Evolutionary conservation across 2,888 invertebrate genomes (phyloP).

Genomic region (Heteromyza rotundicornis): DNA sequence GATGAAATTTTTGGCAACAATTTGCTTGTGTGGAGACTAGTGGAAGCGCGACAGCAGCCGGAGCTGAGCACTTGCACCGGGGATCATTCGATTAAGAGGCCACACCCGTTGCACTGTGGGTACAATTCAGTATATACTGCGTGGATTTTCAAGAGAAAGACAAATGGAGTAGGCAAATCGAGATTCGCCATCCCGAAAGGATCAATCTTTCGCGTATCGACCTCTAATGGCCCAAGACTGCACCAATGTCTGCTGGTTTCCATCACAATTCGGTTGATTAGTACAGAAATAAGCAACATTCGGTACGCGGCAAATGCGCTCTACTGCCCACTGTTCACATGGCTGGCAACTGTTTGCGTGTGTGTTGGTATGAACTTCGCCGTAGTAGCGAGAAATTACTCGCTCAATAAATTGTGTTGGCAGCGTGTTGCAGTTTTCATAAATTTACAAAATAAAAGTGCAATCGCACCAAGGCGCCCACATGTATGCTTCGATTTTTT

Average conservation of each 20-base stretch:
- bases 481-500: not conserved
- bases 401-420: not conserved
- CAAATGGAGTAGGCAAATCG: too few species aligned
- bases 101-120: not conserved
- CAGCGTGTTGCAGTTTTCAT: not conserved
- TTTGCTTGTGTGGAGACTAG: not conserved
- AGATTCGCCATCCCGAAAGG: too few species aligned
- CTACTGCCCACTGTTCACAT: not conserved
- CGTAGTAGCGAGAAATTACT: not conserved
- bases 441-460: not conserved
- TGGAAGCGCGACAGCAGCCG: not conserved
- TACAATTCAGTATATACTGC: too few species aligned
- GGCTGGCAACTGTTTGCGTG: not conserved
- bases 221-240: too few species aligned
- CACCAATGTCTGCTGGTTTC: too few species aligned
- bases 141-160: too few species aligned
- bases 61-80: not conserved
- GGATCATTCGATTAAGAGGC: slow-evolving; percentile 2
- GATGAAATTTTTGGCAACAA: slow-evolving; percentile 1
- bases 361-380: not conserved
- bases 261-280: too few species aligned
- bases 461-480: not conserved
- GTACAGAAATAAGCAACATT: too few species aligned
- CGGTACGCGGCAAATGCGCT: too few species aligned
- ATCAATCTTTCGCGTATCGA: too few species aligned